These are phyloP conservation scores for Nycticorax nycticorax DNA, from an alignment of 2,113 vertebrate genomes.

Conservation along the genomic window DNA sequence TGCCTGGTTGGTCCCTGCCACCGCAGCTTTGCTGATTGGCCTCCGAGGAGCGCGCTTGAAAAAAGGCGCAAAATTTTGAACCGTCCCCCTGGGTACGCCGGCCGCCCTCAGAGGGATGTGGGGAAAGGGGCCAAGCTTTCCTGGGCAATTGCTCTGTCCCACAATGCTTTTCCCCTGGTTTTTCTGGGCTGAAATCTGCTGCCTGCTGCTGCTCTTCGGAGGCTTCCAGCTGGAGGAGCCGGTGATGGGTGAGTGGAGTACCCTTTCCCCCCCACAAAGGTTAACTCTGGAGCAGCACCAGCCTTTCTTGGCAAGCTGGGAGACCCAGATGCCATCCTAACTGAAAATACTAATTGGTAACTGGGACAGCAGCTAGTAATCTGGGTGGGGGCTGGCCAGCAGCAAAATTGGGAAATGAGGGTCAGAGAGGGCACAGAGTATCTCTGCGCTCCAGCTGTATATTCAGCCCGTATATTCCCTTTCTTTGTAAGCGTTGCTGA, in stretches of 20 bases:
- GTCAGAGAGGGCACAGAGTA: background rate
- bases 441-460: background rate
- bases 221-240: background rate
- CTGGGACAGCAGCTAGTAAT: background rate
- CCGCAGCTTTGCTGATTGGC: background rate
- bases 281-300: background rate
- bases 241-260: fast-evolving
- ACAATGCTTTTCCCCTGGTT: fast-evolving
- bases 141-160: background rate
- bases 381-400: background rate
- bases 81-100: fast-evolving
- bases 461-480: background rate
- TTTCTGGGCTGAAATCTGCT: background rate
- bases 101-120: fast-evolving
- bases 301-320: background rate
- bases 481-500: background rate
- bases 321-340: background rate
- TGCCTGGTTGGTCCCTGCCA: fast-evolving
- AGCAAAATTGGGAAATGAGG: background rate
- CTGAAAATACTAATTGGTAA: background rate
- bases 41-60: fast-evolving
- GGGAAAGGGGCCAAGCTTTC: background rate
- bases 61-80: fast-evolving
- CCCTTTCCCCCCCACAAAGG: fast-evolving
- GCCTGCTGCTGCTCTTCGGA: background rate